Percentiles rank a stretch among this genome's conserved stretches.
Conservation (phyloP, 1,140 invertebrate genomes). For the Drosophila auraria region DNA sequence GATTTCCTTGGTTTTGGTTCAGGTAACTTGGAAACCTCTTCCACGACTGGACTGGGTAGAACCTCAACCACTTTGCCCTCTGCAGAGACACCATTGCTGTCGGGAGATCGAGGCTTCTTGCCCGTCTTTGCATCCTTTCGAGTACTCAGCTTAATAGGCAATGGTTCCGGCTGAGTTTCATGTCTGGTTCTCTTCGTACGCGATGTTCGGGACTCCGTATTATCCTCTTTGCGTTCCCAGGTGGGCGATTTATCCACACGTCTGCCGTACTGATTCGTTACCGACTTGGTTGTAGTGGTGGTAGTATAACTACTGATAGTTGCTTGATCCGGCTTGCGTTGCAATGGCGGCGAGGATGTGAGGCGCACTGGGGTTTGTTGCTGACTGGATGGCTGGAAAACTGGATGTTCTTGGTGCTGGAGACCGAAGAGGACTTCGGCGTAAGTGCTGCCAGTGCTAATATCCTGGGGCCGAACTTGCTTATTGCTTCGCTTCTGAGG, state of each 20-base stretch:
- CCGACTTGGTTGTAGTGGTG: slow-evolving; percentile 36
- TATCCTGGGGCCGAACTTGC: slow-evolving; percentile 48
- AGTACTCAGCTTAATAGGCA: slow-evolving; percentile 65
- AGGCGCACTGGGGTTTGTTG: slow-evolving; percentile 82
- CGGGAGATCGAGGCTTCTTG: slow-evolving; percentile 59
- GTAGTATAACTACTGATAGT: slow-evolving; percentile 32
- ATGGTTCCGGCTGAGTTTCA: slow-evolving; percentile 63
- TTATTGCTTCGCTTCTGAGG: slow-evolving; percentile 46
- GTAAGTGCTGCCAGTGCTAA: slow-evolving; percentile 75
- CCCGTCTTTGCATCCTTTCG: slow-evolving; percentile 56
- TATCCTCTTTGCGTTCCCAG: slow-evolving; percentile 70
- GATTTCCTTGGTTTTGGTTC: slow-evolving; percentile 60
- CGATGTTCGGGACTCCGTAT: slow-evolving; percentile 52
- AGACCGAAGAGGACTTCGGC: slow-evolving; percentile 82
- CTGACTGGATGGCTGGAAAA: slow-evolving; percentile 87
- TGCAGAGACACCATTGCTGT: slow-evolving; percentile 38
- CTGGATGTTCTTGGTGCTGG: slow-evolving; percentile 66
- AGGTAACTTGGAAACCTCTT: slow-evolving; percentile 49
- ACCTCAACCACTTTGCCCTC: slow-evolving; percentile 13
- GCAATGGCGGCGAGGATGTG: slow-evolving; percentile 51
- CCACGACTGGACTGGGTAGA: neutral
- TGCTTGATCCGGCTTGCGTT: slow-evolving; percentile 48
- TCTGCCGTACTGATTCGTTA: slow-evolving; percentile 47
- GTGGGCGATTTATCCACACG: slow-evolving; percentile 72
- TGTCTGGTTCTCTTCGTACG: slow-evolving; percentile 57